These are phyloP conservation scores for Ernsta delagoae DNA, from an alignment of 2,888 invertebrate genomes.

Conservation along the genomic window DNA sequence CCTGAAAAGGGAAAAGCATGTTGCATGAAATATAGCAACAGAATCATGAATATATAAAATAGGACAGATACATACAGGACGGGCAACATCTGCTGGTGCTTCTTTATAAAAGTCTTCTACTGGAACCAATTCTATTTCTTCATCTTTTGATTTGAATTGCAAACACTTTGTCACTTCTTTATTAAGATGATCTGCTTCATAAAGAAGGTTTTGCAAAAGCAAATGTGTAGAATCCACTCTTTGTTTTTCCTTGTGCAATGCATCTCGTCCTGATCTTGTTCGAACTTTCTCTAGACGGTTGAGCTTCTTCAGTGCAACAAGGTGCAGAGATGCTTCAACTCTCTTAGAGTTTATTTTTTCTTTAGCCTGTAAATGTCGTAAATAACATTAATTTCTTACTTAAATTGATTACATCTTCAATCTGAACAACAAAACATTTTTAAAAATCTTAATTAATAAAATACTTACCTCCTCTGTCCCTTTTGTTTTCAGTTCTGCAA, in stretches of 20 bases:
- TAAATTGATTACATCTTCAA: too few relatives aligned
- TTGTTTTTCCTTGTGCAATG: constrained; percentile 92
- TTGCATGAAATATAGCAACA: background rate
- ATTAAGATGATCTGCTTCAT: constrained; percentile 96
- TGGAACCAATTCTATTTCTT: constrained; percentile 94
- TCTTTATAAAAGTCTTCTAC: constrained; percentile 92
- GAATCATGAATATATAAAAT: background rate
- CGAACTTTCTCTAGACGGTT: constrained; percentile 96
- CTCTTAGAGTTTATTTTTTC: constrained; percentile 88
- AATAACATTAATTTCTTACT: background rate
- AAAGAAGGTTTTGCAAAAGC: constrained; percentile 95
- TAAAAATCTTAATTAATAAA: too few relatives aligned
- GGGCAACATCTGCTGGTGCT: constrained; percentile 89
- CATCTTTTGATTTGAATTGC: constrained; percentile 97
- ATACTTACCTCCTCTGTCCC: constrained; percentile 69
- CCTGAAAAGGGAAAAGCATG: constrained; percentile 67
- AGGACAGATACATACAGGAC: constrained; percentile 83
- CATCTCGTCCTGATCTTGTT: constrained; percentile 92
- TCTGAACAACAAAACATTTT: too few relatives aligned
- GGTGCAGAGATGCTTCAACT: constrained; percentile 89
- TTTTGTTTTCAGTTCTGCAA: constrained; percentile 87
- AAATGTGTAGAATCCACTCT: constrained; percentile 95
- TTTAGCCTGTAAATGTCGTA: constrained; percentile 68
- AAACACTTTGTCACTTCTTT: constrained; percentile 98
- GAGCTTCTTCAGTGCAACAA: constrained; percentile 94